Evolutionary conservation across 2,888 invertebrate species (phyloP).

Genomic region (Perizoma flavofasciatum): DNA sequence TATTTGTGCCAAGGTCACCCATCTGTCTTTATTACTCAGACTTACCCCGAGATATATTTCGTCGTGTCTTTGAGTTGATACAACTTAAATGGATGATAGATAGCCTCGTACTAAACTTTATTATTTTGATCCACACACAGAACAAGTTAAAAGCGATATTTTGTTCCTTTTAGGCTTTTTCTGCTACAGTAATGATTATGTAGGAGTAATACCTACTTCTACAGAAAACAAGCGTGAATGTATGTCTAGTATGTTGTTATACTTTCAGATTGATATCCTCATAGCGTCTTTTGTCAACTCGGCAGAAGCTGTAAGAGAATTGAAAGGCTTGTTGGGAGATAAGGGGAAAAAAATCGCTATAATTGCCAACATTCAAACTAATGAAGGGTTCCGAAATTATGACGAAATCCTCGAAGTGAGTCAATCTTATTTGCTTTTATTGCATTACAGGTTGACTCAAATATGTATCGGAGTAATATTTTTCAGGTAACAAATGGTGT

Average conservation of each 20-base stretch:
- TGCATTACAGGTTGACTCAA: background rate
- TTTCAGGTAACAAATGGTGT: conserved; percentile 84
- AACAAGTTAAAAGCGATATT: conserved; percentile 7
- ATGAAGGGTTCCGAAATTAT: conserved; percentile 64
- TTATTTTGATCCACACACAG: conserved; percentile 9
- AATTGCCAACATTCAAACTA: conserved; percentile 69
- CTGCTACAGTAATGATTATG: no score
- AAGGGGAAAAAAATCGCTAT: conserved; percentile 71
- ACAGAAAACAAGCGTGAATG: background rate
- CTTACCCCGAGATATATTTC: conserved; percentile 30
- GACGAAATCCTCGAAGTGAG: conserved; percentile 65
- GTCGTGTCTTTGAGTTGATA: conserved; percentile 29
- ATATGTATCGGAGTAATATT: background rate
- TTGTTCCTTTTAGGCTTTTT: no score
- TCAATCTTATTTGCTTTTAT: background rate
- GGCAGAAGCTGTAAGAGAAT: conserved; percentile 51
- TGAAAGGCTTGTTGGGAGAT: conserved; percentile 62
- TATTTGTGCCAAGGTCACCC: conserved; percentile 36
- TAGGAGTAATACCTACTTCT: no score
- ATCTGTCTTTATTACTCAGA: conserved; percentile 39
- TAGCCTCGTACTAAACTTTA: conserved; percentile 23
- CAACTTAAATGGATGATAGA: conserved; percentile 37
- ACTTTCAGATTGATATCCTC: conserved; percentile 66
- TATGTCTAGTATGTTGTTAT: no score
- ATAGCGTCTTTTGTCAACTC: conserved; percentile 64